Conservation (phyloP, 2,113 vertebrate genomes). For the Chloroceryle aenea region DNA sequence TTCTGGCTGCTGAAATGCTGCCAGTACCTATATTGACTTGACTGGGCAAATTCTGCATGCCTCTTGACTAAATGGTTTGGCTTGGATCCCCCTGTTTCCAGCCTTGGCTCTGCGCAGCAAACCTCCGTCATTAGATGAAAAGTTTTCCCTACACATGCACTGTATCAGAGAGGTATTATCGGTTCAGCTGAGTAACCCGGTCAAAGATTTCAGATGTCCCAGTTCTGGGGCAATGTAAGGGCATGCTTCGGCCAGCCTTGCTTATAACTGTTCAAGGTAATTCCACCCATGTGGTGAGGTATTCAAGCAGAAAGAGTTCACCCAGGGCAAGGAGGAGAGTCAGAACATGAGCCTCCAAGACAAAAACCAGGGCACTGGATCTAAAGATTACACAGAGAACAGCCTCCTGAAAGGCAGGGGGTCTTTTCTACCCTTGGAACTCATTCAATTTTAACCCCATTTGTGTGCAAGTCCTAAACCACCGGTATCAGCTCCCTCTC, state of each 20-base stretch:
- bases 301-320: slow-evolving; percentile 33
- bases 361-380: not conserved
- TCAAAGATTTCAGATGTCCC: not conserved
- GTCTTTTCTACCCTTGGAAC: slow-evolving; percentile 43
- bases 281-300: not conserved
- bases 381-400: slow-evolving; percentile 9
- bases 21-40: slow-evolving; percentile 18
- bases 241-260: not conserved
- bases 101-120: slow-evolving; percentile 16
- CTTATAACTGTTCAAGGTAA: not conserved
- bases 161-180: slow-evolving; percentile 23
- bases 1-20: not conserved
- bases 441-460: slow-evolving; percentile 38
- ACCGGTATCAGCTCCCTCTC: slow-evolving; percentile 48
- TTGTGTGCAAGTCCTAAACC: not conserved
- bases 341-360: not conserved
- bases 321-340: not conserved
- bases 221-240: not conserved
- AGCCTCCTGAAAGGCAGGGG: slow-evolving; percentile 5
- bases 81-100: not conserved
- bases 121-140: not conserved
- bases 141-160: not conserved
- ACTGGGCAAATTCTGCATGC: slow-evolving; percentile 39
- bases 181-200: not conserved
- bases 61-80: slow-evolving; percentile 42